Evolutionary conservation across 2,797 vertebrate species (phyloP).

Genomic region (Molossus alvarezi): DNA sequence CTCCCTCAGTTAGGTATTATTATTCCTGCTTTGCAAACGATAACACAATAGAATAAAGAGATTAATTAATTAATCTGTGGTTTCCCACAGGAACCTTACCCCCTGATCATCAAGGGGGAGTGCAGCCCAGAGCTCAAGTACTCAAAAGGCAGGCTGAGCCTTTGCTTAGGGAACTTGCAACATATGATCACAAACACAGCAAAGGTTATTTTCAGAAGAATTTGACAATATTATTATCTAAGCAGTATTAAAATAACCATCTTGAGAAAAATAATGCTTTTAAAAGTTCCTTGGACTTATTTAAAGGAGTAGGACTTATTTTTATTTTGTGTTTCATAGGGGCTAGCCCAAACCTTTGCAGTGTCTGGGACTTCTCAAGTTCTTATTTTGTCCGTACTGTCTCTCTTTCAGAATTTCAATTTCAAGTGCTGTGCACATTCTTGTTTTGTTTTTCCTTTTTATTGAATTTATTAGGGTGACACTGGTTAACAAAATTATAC

Average conservation of each 20-base stretch:
- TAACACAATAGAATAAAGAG: not conserved
- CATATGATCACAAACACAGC: not conserved
- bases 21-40: not conserved
- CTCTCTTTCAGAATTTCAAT: not conserved
- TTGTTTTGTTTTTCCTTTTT: too few relatives aligned
- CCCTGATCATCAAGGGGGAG: not conserved
- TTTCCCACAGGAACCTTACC: not conserved
- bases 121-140: not conserved
- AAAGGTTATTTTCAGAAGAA: not conserved
- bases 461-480: too few relatives aligned
- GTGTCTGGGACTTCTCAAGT: not conserved
- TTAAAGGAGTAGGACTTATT: not conserved
- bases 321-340: not conserved
- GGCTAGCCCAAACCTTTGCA: not conserved
- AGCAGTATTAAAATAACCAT: not conserved
- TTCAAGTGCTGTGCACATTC: not conserved
- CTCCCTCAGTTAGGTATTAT: not conserved
- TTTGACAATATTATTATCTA: not conserved
- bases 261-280: not conserved
- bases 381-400: not conserved
- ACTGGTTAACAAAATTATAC: too few relatives aligned
- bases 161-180: not conserved
- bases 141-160: not conserved
- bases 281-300: not conserved
- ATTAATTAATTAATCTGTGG: not conserved